Conservation (phyloP, 2,888 invertebrate species). For the Ennomos fuscantarius region DNA sequence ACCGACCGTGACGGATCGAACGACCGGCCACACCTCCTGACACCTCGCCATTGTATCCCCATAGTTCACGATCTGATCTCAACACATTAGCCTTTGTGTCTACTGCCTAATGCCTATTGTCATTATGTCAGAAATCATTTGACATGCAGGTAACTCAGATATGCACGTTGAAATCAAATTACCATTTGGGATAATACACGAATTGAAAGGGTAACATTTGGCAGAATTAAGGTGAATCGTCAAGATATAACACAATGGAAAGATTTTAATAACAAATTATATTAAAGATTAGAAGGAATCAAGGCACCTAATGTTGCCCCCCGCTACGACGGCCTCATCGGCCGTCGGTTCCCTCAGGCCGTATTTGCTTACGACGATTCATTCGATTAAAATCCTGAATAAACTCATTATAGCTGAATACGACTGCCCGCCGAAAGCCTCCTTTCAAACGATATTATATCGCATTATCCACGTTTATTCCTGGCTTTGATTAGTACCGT, state of each 20-base stretch:
- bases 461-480: constrained; percentile 83
- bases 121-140: constrained; percentile 49
- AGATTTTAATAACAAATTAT: constrained; percentile 25
- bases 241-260: constrained; percentile 20
- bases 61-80: constrained; percentile 49
- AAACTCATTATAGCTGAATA: constrained; percentile 82
- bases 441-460: constrained; percentile 83
- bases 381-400: constrained; percentile 83
- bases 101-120: constrained; percentile 61
- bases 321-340: constrained; percentile 39
- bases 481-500: constrained; percentile 83
- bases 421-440: constrained; percentile 81
- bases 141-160: constrained; percentile 34
- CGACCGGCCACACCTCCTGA: constrained; percentile 53
- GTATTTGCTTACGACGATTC: constrained; percentile 81
- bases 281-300: constrained; percentile 26
- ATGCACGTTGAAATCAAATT: constrained; percentile 38
- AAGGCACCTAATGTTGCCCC: constrained; percentile 33
- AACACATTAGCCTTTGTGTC: constrained; percentile 58
- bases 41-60: constrained; percentile 45
- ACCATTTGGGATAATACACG: constrained; percentile 26
- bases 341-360: constrained; percentile 53
- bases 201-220: constrained; percentile 20
- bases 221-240: constrained; percentile 12
- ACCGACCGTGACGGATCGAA: constrained; percentile 54